Percentiles rank a stretch among this genome's conserved stretches.
Evolutionary conservation across 2,797 vertebrate species (phyloP).

Genomic region (Myotis daubentonii): DNA sequence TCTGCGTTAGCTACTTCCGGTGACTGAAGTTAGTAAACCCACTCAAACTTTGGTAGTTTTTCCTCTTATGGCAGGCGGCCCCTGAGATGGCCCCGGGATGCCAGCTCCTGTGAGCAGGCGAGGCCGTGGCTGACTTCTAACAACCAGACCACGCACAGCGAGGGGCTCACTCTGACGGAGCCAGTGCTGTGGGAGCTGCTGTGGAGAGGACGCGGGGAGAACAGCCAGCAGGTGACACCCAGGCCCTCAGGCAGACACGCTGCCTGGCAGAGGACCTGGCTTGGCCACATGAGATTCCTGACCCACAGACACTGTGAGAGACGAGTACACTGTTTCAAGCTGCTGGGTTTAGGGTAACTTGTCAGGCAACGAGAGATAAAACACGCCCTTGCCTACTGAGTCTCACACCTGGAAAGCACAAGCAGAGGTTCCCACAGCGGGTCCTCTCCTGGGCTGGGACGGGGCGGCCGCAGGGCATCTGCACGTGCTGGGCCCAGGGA

Average conservation of each 20-base stretch:
- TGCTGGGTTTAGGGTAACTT: background rate
- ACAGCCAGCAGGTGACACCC: background rate
- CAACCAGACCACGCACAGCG: rapidly evolving
- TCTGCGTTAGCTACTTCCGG: too few species aligned
- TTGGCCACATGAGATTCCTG: background rate
- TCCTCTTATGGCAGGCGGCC: rapidly evolving
- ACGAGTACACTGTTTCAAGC: rapidly evolving
- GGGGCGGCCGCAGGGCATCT: rapidly evolving
- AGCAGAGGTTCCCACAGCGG: background rate
- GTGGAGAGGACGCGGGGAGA: rapidly evolving
- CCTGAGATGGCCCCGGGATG: rapidly evolving
- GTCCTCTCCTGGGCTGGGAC: background rate
- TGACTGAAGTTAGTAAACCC: rapidly evolving
- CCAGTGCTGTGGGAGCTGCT: background rate
- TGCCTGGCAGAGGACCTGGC: too few species aligned
- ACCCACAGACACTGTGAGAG: background rate
- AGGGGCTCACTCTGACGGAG: rapidly evolving
- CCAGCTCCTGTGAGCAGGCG: background rate
- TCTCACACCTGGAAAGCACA: background rate
- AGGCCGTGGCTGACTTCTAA: background rate
- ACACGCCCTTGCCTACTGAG: rapidly evolving
- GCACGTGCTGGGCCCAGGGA: background rate
- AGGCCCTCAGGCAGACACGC: rapidly evolving
- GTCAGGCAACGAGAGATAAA: rapidly evolving
- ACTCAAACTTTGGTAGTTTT: too few species aligned